Evolutionary conservation across 2,113 vertebrate species (phyloP).

Genomic region (Athene noctua): DNA sequence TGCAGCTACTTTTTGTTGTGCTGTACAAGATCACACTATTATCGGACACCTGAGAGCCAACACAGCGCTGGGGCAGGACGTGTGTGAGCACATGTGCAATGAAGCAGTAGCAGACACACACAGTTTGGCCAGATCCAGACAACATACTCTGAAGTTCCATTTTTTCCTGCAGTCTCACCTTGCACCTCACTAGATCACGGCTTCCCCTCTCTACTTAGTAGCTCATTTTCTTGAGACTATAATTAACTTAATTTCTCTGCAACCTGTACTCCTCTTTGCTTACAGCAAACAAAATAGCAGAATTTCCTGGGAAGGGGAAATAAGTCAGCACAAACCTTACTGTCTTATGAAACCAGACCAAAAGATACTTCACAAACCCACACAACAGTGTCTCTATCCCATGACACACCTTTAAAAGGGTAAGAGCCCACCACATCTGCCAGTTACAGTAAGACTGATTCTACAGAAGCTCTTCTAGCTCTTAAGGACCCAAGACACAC

Average conservation of each 20-base stretch:
- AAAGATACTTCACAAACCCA: neutral
- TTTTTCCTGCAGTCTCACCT: neutral
- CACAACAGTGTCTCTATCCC: rapidly evolving
- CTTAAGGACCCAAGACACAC: neutral
- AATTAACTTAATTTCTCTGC: neutral
- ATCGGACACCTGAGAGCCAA: neutral
- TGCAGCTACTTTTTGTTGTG: neutral
- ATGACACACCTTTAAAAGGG: neutral
- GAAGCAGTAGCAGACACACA: neutral
- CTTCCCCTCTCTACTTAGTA: neutral
- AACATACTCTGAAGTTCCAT: neutral
- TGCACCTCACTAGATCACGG: neutral
- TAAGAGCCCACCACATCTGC: neutral
- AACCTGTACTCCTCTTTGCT: neutral
- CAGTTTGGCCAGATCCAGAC: neutral
- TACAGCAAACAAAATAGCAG: neutral
- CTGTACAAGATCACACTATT: neutral
- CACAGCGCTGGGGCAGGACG: neutral
- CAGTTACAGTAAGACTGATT: neutral
- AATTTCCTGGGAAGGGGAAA: neutral
- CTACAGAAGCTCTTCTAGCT: neutral
- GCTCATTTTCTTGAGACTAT: neutral
- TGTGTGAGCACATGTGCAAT: rapidly evolving
- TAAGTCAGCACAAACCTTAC: neutral
- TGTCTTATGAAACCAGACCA: neutral